phyloP scores from a whole-genome alignment of 92 coral and sea anemone species.

The Desmophyllum pertusum region DNA sequence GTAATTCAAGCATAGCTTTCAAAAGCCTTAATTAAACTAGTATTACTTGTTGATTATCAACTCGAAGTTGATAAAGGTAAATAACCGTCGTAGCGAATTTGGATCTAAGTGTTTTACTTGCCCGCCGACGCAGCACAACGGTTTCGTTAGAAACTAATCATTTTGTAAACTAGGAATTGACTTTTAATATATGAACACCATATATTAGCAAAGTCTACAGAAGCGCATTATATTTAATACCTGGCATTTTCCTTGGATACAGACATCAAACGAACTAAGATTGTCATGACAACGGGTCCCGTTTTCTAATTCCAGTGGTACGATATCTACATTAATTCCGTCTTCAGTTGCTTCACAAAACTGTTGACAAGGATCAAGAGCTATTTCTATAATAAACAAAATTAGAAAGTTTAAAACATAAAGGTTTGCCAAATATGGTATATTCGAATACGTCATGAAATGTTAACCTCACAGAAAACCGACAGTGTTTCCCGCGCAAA shows the following conservation, averaged over 20 bases:
- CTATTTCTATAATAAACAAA: conserved; percentile 43
- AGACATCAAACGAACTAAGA: conserved; percentile 69
- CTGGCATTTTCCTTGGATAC: conserved; percentile 83
- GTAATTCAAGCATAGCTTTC: neutral
- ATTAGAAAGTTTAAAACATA: neutral
- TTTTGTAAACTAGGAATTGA: too few relatives aligned
- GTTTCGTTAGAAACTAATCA: too few relatives aligned
- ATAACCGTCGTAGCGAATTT: too few relatives aligned
- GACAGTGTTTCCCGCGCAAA: neutral
- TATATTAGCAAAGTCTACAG: too few relatives aligned
- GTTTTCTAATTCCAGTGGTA: conserved; percentile 52
- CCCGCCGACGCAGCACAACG: too few relatives aligned
- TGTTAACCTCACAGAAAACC: too few relatives aligned
- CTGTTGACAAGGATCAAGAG: conserved; percentile 68
- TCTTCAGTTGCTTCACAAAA: conserved; percentile 66
- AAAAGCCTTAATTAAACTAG: neutral
- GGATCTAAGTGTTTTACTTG: too few relatives aligned
- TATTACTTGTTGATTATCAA: neutral
- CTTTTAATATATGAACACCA: too few relatives aligned
- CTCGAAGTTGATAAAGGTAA: too few relatives aligned
- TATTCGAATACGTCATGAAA: too few relatives aligned
- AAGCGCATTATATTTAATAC: conserved; percentile 39
- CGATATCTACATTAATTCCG: neutral
- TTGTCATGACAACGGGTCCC: conserved; percentile 82
- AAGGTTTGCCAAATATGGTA: too few relatives aligned